Percentiles rank a stretch among this genome's conserved stretches.
These are phyloP conservation scores for Paratrypauchen microcephalus DNA, from an alignment of 2,797 vertebrate genomes.

Conservation along the genomic window DNA sequence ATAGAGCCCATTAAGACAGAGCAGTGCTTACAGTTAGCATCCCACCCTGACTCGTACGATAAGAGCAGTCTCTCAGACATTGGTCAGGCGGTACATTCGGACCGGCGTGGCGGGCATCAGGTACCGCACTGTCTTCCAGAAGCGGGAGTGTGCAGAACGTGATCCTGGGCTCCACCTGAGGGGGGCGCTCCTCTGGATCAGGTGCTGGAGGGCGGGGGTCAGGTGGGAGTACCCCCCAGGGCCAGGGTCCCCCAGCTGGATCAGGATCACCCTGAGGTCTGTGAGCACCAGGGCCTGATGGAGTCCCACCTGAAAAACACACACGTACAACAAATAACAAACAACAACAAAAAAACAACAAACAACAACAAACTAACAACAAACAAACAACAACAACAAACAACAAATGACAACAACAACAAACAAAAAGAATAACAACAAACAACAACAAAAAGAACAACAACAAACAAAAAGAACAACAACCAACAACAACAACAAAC, in stretches of 20 bases:
- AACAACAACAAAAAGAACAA: no score
- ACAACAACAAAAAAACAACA: no score
- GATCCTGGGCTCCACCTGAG: slow-evolving; percentile 75
- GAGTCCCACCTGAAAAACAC: slow-evolving; percentile 70
- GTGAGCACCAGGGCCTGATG: slow-evolving; percentile 78
- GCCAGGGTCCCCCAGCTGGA: slow-evolving; percentile 77
- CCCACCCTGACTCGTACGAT: no score
- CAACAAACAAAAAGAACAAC: no score
- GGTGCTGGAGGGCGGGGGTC: slow-evolving; percentile 77
- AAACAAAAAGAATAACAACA: no score
- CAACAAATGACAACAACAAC: no score
- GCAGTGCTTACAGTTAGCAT: no score
- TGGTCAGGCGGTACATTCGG: neutral
- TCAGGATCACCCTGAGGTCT: slow-evolving; percentile 79
- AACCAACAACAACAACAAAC: no score
- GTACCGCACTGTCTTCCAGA: slow-evolving; percentile 86
- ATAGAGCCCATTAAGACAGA: no score
- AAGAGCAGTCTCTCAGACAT: neutral
- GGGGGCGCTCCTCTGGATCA: slow-evolving; percentile 77
- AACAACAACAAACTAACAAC: no score
- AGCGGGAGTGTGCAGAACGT: slow-evolving; percentile 61
- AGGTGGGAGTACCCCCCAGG: slow-evolving; percentile 56
- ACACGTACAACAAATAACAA: no score
- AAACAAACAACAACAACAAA: no score
- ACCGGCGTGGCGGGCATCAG: slow-evolving; percentile 75